Conservation (phyloP, 2,113 vertebrate genomes). For the Rhynchopsitta pachyrhyncha region DNA sequence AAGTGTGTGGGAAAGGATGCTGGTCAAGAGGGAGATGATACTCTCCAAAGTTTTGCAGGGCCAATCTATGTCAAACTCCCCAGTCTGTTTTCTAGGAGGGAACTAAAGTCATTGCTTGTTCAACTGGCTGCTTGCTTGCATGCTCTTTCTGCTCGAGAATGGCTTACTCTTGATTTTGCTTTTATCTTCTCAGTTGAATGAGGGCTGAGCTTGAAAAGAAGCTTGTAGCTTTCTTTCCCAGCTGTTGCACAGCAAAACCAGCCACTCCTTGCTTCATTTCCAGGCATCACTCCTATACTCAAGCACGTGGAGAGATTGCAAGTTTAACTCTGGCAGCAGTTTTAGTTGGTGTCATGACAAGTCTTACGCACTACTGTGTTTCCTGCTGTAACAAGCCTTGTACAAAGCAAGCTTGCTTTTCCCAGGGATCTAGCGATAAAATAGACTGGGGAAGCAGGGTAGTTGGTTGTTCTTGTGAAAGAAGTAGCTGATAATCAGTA, state of each 20-base stretch:
- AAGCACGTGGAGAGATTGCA: background rate
- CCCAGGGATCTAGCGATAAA: background rate
- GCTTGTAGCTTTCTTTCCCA: background rate
- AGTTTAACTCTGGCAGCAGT: background rate
- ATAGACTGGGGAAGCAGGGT: background rate
- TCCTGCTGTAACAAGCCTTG: background rate
- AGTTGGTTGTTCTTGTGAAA: background rate
- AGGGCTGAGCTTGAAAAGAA: background rate
- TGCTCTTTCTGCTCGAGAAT: background rate
- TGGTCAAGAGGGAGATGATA: background rate
- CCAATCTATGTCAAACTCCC: background rate
- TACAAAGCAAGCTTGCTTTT: background rate
- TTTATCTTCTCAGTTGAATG: conserved; percentile 9
- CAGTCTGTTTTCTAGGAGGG: background rate
- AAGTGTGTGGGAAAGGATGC: background rate
- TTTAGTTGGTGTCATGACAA: background rate
- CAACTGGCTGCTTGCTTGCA: background rate
- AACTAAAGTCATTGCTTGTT: background rate
- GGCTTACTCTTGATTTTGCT: background rate
- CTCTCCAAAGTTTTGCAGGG: background rate
- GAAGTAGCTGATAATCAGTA: background rate
- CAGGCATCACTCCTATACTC: background rate
- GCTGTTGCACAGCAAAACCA: background rate
- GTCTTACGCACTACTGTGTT: background rate
- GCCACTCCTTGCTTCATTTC: background rate